Evolutionary conservation across 2,113 vertebrate genomes (phyloP).

Genomic region (Rhodinocichla rosea): DNA sequence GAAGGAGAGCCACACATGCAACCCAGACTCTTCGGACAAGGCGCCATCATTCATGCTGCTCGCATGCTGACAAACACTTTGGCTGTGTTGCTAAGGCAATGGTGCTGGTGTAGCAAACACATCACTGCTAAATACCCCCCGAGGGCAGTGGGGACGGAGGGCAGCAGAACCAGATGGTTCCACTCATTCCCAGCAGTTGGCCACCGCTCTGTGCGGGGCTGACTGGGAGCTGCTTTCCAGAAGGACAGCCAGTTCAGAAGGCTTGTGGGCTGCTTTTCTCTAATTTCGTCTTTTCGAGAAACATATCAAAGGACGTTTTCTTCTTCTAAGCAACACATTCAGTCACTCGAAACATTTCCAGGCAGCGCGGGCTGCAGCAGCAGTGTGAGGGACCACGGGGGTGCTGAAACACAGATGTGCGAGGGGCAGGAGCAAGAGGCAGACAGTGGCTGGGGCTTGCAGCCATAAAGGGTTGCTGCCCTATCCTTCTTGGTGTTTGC

Average conservation of each 20-base stretch:
- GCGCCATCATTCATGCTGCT: background rate
- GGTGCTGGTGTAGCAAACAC: background rate
- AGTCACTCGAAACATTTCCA: background rate
- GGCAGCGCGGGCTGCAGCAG: fast-evolving
- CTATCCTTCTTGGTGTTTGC: background rate
- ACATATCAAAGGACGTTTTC: slow-evolving; percentile 9
- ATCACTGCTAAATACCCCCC: background rate
- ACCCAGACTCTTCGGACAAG: slow-evolving; percentile 2
- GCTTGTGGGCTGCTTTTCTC: background rate
- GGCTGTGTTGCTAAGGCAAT: slow-evolving; percentile 35
- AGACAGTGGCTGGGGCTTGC: background rate
- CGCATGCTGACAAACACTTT: slow-evolving; percentile 23
- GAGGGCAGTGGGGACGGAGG: background rate
- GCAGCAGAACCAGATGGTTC: slow-evolving; percentile 25
- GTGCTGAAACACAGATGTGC: background rate
- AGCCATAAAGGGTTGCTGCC: background rate
- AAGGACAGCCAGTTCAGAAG: background rate
- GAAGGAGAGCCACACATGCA: slow-evolving; percentile 35
- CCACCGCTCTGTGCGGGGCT: background rate
- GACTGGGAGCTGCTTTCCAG: background rate
- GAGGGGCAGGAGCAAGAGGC: background rate
- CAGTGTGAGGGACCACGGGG: background rate
- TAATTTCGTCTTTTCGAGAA: background rate
- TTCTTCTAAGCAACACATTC: background rate
- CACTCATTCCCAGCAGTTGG: background rate